A percentile compares a stretch with the other conserved stretches of the same genome.
These are phyloP conservation scores for Brevimyrus niger DNA, from an alignment of 2,113 vertebrate species.

Conservation along the genomic window DNA sequence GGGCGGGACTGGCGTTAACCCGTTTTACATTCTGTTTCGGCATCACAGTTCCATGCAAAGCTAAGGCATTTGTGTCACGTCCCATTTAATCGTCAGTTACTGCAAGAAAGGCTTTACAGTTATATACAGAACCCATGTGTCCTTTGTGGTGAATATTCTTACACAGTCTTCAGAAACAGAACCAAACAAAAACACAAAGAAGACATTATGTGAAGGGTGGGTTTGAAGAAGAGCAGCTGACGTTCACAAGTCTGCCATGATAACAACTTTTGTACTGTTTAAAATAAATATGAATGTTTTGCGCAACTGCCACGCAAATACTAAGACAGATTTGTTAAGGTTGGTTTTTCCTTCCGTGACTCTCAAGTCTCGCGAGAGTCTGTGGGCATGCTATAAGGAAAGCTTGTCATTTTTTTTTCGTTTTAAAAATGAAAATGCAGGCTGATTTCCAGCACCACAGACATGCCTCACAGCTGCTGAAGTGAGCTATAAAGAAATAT, in stretches of 20 bases:
- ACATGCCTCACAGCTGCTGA: background rate
- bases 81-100: background rate
- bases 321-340: background rate
- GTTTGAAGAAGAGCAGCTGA: background rate
- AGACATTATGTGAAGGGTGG: background rate
- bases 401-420: background rate
- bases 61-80: background rate
- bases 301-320: background rate
- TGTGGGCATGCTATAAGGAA: background rate
- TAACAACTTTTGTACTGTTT: background rate
- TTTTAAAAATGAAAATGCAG: background rate
- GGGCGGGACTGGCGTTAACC: background rate
- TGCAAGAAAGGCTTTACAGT: background rate
- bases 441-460: background rate
- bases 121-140: background rate
- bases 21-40: background rate
- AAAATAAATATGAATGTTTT: background rate
- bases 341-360: background rate
- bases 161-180: background rate
- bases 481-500: background rate
- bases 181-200: background rate
- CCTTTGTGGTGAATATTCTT: background rate
- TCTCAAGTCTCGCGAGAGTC: background rate
- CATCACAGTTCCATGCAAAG: background rate
- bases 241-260: background rate